A percentile compares a stretch with the other conserved stretches of the same genome.
phyloP scores from a whole-genome alignment of 92 coral and sea anemone genomes.

The Palythoa grandis region DNA sequence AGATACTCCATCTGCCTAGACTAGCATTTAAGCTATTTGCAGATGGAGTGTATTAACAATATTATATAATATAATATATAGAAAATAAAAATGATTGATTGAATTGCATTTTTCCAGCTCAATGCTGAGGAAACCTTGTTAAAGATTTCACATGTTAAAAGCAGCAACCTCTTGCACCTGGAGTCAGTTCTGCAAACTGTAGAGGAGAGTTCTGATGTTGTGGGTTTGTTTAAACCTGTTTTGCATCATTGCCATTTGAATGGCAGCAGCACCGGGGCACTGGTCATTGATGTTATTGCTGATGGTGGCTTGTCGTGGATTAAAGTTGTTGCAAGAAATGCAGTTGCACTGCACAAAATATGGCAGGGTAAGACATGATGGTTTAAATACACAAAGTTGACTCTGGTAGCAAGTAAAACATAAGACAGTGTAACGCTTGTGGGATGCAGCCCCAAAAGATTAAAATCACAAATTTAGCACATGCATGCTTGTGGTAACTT shows the following conservation, averaged over 20 bases:
- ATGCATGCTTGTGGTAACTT: no score
- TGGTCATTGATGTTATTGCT: conserved; percentile 80
- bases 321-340: conserved; percentile 93
- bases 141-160: conserved; percentile 71
- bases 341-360: conserved; percentile 77
- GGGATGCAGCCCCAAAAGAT: no score
- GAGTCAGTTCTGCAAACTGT: conserved; percentile 73
- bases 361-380: conserved; percentile 76
- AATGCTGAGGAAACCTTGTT: conserved; percentile 40
- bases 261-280: neutral
- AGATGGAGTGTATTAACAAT: no score
- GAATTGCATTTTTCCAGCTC: no score
- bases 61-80: no score
- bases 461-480: no score
- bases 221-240: conserved; percentile 36
- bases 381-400: neutral
- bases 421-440: no score
- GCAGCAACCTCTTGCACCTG: conserved; percentile 87
- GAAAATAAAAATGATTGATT: no score
- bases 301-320: conserved; percentile 70
- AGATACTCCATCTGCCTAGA: no score
- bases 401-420: no score
- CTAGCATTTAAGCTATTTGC: no score
- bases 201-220: conserved; percentile 61
- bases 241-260: neutral